Conservation (phyloP, 2,113 vertebrate species). For the Pangasianodon gigas region DNA sequence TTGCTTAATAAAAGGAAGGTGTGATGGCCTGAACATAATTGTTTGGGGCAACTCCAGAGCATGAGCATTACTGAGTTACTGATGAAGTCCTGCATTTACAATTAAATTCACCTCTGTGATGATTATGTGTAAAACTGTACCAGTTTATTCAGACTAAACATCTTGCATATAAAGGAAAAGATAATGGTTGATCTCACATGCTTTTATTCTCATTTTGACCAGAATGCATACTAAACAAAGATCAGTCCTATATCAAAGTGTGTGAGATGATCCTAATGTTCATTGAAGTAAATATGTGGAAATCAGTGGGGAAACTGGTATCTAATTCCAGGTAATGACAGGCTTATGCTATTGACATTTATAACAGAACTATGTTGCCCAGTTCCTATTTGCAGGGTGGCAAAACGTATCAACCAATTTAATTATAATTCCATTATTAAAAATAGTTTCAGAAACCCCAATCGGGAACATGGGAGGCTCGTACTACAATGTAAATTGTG, state of each 20-base stretch:
- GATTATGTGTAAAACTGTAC: not conserved
- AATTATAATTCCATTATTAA: not conserved
- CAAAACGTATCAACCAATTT: not conserved
- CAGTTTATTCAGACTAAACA: not conserved
- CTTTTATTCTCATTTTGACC: not conserved
- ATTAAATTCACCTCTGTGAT: not conserved
- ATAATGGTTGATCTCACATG: not conserved
- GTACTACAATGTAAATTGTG: not conserved
- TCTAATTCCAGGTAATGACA: not conserved
- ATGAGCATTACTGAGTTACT: not conserved
- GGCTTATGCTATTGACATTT: not conserved
- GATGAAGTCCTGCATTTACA: not conserved
- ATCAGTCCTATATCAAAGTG: not conserved
- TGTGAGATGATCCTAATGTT: no score
- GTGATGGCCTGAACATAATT: not conserved
- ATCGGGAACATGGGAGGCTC: not conserved
- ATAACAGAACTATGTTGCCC: no score
- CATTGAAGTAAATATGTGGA: not conserved
- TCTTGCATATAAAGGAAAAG: not conserved
- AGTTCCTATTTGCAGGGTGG: not conserved
- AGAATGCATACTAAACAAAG: not conserved
- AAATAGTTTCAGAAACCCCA: not conserved
- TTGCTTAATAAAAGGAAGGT: not conserved
- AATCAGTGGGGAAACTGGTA: not conserved
- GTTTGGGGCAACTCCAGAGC: not conserved